A percentile compares a stretch with the other conserved stretches of the same genome.
These are phyloP conservation scores for Orientallactaga sibirica DNA, from an alignment of 2,797 vertebrate genomes.

Conservation along the genomic window DNA sequence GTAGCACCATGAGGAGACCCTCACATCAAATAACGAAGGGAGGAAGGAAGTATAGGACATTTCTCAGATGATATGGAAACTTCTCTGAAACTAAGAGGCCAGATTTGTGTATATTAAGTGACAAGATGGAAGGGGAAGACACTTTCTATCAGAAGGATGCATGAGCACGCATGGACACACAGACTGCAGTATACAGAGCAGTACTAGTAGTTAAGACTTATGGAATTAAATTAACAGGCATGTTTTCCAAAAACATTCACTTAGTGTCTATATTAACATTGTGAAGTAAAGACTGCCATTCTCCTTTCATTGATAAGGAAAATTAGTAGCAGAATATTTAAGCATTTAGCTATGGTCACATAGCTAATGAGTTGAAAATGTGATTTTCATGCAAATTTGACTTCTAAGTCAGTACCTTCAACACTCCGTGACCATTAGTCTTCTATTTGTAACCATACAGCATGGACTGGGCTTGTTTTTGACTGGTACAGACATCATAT, in stretches of 20 bases:
- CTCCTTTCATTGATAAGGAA: constrained; percentile 60
- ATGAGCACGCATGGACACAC: background rate
- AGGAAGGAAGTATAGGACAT: background rate
- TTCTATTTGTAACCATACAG: background rate
- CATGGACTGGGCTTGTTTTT: background rate
- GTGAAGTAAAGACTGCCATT: background rate
- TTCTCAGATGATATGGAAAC: background rate
- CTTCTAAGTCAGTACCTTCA: constrained; percentile 23
- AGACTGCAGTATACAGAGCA: background rate
- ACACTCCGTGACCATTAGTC: background rate
- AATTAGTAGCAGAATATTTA: constrained; percentile 49
- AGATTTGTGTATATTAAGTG: background rate
- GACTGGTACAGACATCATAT: background rate
- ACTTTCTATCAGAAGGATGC: background rate
- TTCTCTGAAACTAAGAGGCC: background rate
- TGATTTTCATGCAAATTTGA: constrained; percentile 47
- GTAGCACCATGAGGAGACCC: background rate
- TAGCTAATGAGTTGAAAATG: constrained; percentile 47
- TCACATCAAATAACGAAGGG: background rate
- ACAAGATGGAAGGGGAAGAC: background rate
- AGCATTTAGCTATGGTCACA: constrained; percentile 40
- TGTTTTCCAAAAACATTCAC: constrained; percentile 12
- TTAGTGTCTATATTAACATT: background rate
- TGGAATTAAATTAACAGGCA: constrained; percentile 26
- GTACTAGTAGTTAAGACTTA: background rate